phyloP scores from a whole-genome alignment of 23 tunicate species.

The Clavelina lepadiformis region DNA sequence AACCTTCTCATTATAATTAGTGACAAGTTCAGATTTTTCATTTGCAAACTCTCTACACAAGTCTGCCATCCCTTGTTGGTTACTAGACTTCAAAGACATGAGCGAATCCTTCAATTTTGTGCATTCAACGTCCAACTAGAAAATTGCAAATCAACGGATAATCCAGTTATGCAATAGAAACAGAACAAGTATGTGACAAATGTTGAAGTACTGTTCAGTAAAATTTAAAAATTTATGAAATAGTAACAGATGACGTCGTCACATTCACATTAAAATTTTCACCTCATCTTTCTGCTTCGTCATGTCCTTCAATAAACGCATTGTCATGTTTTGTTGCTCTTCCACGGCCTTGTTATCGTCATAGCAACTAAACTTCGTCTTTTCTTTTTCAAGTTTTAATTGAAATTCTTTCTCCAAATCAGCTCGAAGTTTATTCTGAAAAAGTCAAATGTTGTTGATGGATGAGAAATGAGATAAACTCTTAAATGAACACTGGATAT shows the following conservation, averaged over 20 bases:
- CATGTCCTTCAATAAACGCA: constrained; percentile 17
- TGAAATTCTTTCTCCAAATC: constrained; percentile 57
- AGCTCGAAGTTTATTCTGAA: constrained; percentile 14
- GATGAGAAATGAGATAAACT: too few species aligned
- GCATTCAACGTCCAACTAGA: constrained; percentile 47
- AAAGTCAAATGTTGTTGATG: too few species aligned
- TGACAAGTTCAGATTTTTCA: constrained; percentile 55
- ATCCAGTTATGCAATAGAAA: background rate
- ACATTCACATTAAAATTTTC: background rate
- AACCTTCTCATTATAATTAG: constrained; percentile 34
- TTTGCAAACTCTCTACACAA: constrained; percentile 78
- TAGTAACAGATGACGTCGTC: too few species aligned
- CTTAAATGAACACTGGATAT: too few species aligned
- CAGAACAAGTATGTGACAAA: background rate
- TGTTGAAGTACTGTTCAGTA: background rate
- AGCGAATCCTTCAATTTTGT: constrained; percentile 24
- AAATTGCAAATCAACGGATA: background rate
- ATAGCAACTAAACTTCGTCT: background rate
- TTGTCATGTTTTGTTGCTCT: constrained; percentile 36
- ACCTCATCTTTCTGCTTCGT: constrained; percentile 55
- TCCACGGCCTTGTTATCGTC: constrained; percentile 46
- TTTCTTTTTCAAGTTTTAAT: constrained; percentile 39
- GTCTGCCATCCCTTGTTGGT: constrained; percentile 43
- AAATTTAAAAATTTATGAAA: background rate
- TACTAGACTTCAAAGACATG: constrained; percentile 20